Conservation (phyloP, 2,113 vertebrate genomes). For the Pelmatolapia mariae region DNA sequence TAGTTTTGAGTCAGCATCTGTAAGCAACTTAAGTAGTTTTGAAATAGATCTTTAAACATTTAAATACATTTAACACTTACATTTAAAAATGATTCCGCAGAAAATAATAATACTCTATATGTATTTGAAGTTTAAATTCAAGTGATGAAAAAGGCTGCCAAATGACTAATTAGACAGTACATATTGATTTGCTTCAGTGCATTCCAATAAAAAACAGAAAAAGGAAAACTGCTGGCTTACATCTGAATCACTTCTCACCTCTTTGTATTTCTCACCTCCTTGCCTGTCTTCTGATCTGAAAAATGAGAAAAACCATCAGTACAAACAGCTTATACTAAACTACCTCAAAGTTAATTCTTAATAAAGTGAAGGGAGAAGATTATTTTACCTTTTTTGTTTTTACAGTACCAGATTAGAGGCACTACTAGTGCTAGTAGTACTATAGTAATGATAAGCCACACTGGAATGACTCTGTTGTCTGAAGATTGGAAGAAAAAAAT, state of each 20-base stretch:
- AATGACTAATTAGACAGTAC: not conserved
- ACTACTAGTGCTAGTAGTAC: fast-evolving
- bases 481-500: not conserved
- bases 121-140: not conserved
- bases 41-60: not conserved
- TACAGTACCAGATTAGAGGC: fast-evolving
- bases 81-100: not conserved
- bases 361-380: not conserved
- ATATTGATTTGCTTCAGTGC: not conserved
- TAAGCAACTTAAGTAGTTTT: not conserved
- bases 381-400: not conserved
- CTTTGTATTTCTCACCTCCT: not conserved
- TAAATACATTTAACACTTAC: not conserved
- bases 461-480: not conserved
- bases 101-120: not conserved
- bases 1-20: not conserved
- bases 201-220: not conserved
- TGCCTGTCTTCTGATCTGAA: not conserved
- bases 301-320: not conserved
- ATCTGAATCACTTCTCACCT: fast-evolving
- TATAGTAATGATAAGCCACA: not conserved
- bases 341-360: not conserved
- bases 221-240: not conserved
- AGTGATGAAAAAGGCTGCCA: not conserved
- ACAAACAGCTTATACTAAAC: not conserved